These are phyloP conservation scores for Drosophila koepferae DNA, from an alignment of 2,888 invertebrate species.

Conservation along the genomic window DNA sequence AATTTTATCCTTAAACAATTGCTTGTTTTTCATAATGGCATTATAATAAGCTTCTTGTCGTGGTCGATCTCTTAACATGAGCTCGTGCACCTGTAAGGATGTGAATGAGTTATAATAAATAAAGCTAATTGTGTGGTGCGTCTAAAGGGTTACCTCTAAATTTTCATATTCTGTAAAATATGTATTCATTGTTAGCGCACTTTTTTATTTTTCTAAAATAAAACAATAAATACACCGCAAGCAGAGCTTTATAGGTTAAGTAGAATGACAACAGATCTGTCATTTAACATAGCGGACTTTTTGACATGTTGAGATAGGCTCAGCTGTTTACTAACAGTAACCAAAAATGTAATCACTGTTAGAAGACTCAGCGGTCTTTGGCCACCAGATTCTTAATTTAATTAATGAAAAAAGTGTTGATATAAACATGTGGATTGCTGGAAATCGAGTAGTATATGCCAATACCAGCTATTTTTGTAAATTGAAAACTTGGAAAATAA, in stretches of 20 bases:
- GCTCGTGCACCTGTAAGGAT: slow-evolving; percentile 89
- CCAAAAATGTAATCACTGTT: too few relatives aligned
- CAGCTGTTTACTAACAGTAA: neutral
- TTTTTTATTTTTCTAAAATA: neutral
- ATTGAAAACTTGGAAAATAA: too few relatives aligned
- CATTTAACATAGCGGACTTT: neutral
- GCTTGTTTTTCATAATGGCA: slow-evolving; percentile 90
- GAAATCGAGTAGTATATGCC: too few relatives aligned
- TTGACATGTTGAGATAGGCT: neutral
- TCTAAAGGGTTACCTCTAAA: slow-evolving; percentile 87
- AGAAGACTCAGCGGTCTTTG: too few relatives aligned
- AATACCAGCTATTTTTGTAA: too few relatives aligned
- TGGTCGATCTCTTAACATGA: slow-evolving; percentile 92
- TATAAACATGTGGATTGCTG: too few relatives aligned
- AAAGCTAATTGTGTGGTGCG: neutral
- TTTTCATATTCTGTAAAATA: slow-evolving; percentile 92
- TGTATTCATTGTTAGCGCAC: slow-evolving; percentile 71
- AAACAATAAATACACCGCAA: slow-evolving; percentile 5
- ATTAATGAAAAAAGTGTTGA: too few relatives aligned
- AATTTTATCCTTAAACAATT: slow-evolving; percentile 90
- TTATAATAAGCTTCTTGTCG: slow-evolving; percentile 92
- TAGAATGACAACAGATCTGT: neutral
- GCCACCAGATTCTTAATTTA: too few relatives aligned
- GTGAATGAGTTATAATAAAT: neutral
- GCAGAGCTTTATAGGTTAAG: slow-evolving; percentile 42